Conservation (phyloP, 2,888 invertebrate species). For the Dascillus cervinus region DNA sequence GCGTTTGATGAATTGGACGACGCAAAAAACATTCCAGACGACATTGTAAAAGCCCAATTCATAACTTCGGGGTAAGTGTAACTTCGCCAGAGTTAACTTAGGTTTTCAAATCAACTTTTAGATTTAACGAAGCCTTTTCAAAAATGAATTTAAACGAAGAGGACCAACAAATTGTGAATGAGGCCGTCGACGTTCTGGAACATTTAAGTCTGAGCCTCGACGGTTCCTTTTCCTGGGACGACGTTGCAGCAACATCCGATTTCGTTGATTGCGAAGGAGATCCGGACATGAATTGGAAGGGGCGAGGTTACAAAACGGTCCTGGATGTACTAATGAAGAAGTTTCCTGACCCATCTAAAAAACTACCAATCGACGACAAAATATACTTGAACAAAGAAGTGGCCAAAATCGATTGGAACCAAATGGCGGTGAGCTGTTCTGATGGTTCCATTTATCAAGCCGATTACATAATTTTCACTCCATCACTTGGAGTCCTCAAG, state of each 20-base stretch:
- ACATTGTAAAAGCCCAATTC: no score
- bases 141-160: no score
- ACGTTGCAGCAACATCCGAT: conserved; percentile 59
- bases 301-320: conserved; percentile 59
- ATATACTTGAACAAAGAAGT: conserved; percentile 20
- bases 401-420: conserved; percentile 14
- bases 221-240: conserved; percentile 56
- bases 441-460: conserved; percentile 47
- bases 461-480: conserved; percentile 56
- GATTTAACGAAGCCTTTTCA: no score
- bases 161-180: conserved; percentile 2
- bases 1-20: no score
- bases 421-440: conserved; percentile 40
- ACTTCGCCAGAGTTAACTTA: no score
- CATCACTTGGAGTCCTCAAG: conserved; percentile 59
- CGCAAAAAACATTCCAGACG: no score
- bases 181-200: conserved; percentile 5
- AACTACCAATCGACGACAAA: conserved; percentile 20
- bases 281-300: conserved; percentile 63
- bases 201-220: not conserved
- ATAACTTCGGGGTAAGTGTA: no score
- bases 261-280: conserved; percentile 66
- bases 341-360: conserved; percentile 2
- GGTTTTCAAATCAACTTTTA: no score
- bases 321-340: conserved; percentile 54